phyloP scores from a whole-genome alignment of 1,140 invertebrate genomes.

The Tetramorium alpestre region DNA sequence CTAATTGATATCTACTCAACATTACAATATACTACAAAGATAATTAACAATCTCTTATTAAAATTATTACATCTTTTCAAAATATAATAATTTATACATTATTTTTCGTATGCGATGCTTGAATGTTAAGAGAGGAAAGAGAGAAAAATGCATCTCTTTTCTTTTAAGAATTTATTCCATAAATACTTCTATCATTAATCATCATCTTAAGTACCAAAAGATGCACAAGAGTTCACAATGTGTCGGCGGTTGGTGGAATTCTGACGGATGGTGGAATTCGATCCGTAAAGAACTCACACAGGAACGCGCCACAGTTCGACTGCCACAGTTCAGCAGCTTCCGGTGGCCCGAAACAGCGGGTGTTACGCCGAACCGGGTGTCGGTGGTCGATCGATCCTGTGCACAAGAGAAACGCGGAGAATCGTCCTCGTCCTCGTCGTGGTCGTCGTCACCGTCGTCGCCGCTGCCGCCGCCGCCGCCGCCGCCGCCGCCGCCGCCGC shows the following conservation, averaged over 20 bases:
- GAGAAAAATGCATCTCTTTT: neutral
- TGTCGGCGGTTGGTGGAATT: neutral
- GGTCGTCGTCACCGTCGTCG: neutral
- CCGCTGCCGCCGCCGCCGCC: constrained; percentile 22
- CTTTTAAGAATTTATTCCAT: neutral
- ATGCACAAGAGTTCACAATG: neutral
- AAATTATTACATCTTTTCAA: neutral
- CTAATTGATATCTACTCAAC: neutral
- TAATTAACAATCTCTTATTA: neutral
- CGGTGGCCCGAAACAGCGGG: constrained; percentile 66
- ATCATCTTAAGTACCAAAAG: neutral
- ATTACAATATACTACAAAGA: neutral
- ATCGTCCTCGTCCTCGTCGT: constrained; percentile 15
- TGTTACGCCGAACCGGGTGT: constrained; percentile 71
- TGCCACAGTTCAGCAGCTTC: constrained; percentile 73
- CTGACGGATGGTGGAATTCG: constrained; percentile 19
- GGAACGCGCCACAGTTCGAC: constrained; percentile 67
- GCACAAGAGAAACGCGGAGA: constrained; percentile 49
- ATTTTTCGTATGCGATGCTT: neutral
- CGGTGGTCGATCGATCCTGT: constrained; percentile 70
- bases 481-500: neutral
- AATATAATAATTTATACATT: neutral
- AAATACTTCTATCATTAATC: neutral
- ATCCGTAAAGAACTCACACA: constrained; percentile 3
- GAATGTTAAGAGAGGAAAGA: neutral